Percentiles rank a stretch among this genome's conserved stretches.
phyloP scores from a whole-genome alignment of 1,140 invertebrate species.

The Philopotamus ludificatus region DNA sequence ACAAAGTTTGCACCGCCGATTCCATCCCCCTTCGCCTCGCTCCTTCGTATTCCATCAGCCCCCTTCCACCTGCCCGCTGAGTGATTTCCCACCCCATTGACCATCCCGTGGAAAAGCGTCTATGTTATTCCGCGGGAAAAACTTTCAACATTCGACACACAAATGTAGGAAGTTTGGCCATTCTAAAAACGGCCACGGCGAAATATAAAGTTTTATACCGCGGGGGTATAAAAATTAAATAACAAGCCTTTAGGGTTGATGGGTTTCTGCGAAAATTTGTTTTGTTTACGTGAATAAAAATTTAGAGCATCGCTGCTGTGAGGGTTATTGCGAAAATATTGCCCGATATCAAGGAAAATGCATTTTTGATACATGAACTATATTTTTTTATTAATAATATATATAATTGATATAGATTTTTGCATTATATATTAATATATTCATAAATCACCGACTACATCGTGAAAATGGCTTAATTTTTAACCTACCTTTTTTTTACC shows the following conservation, averaged over 20 bases:
- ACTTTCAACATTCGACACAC: conserved; percentile 4
- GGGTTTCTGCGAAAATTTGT: neutral
- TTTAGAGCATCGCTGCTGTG: too few relatives aligned
- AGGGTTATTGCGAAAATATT: too few relatives aligned
- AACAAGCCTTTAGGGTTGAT: neutral
- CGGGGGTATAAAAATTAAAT: neutral
- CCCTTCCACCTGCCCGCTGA: neutral
- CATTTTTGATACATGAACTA: too few relatives aligned
- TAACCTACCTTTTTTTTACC: too few relatives aligned
- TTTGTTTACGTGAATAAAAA: neutral
- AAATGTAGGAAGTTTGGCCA: neutral
- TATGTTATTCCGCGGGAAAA: conserved; percentile 1
- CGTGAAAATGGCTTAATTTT: too few relatives aligned
- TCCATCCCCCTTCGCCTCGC: too few relatives aligned
- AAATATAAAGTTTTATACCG: neutral
- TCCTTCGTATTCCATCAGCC: too few relatives aligned
- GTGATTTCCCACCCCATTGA: neutral
- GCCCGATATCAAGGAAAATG: too few relatives aligned
- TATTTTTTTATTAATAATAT: too few relatives aligned
- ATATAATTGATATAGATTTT: too few relatives aligned
- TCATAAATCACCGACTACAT: too few relatives aligned
- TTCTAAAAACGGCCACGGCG: neutral
- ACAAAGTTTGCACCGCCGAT: conserved; percentile 5
- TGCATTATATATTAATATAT: too few relatives aligned
- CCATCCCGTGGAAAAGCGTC: neutral